These are phyloP conservation scores for Ceuthmochares aereus DNA, from an alignment of 2,113 vertebrate genomes.

Conservation along the genomic window DNA sequence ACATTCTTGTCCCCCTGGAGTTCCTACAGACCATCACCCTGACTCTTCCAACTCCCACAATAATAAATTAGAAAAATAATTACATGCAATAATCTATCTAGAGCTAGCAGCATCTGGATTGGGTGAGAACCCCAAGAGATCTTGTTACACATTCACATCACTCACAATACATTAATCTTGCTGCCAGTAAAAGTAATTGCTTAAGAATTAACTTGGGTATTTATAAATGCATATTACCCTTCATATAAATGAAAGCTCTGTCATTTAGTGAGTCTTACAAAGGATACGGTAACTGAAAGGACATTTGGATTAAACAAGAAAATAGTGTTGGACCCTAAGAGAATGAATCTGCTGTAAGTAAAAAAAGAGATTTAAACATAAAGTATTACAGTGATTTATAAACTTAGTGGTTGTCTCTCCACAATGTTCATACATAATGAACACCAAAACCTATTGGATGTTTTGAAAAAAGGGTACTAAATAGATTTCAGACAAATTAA, in stretches of 20 bases:
- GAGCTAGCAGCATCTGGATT: background rate
- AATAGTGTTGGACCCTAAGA: background rate
- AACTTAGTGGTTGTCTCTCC: background rate
- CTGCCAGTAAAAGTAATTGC: conserved; percentile 28
- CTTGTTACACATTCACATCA: background rate
- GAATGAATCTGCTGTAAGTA: background rate
- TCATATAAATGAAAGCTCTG: background rate
- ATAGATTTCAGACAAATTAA: background rate
- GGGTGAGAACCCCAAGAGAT: background rate
- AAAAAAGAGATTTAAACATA: background rate
- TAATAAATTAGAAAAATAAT: conserved; percentile 34
- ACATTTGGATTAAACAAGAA: conserved; percentile 3
- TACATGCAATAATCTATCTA: background rate
- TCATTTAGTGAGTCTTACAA: background rate
- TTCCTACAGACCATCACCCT: background rate
- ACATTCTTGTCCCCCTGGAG: background rate
- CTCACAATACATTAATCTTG: conserved; percentile 27
- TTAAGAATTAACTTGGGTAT: conserved; percentile 9
- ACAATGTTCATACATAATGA: background rate
- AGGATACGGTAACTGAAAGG: background rate
- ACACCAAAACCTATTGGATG: background rate
- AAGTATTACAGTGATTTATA: background rate
- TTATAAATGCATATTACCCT: conserved; percentile 19
- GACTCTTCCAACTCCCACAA: background rate
- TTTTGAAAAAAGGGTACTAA: background rate